These are phyloP conservation scores for Bungarus multicinctus DNA, from an alignment of 2,113 vertebrate species.

Conservation along the genomic window DNA sequence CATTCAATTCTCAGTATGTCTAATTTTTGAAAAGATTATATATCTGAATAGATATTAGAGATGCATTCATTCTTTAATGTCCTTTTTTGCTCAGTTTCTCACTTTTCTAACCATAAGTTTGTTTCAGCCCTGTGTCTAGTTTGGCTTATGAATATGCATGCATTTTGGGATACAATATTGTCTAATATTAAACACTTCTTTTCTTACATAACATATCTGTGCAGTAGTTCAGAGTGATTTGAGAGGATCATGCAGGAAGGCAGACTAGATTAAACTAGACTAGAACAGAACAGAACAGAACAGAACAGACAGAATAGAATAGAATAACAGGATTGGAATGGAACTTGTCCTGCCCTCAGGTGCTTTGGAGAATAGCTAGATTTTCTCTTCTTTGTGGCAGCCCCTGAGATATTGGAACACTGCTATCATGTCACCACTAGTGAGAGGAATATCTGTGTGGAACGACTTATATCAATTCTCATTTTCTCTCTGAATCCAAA, in stretches of 20 bases:
- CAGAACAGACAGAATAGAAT: too few relatives aligned
- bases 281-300: too few relatives aligned
- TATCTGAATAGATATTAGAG: neutral
- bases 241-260: neutral
- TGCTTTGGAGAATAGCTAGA: too few relatives aligned
- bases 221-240: neutral
- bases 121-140: neutral
- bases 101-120: neutral
- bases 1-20: neutral
- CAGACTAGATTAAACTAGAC: too few relatives aligned
- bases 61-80: neutral
- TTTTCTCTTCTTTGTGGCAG: too few relatives aligned
- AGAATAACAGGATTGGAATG: too few relatives aligned
- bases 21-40: neutral
- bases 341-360: too few relatives aligned
- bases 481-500: neutral
- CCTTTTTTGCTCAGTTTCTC: neutral
- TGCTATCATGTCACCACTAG: too few relatives aligned
- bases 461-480: neutral
- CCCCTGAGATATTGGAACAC: too few relatives aligned
- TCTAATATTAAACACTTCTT: neutral
- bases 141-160: neutral
- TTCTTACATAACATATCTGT: neutral
- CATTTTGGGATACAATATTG: neutral
- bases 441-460: neutral